Evolutionary conservation across 1,140 invertebrate species (phyloP), one percentile per base, ranked within the genome.

Genomic region (Ceratina calcarata): DNA sequence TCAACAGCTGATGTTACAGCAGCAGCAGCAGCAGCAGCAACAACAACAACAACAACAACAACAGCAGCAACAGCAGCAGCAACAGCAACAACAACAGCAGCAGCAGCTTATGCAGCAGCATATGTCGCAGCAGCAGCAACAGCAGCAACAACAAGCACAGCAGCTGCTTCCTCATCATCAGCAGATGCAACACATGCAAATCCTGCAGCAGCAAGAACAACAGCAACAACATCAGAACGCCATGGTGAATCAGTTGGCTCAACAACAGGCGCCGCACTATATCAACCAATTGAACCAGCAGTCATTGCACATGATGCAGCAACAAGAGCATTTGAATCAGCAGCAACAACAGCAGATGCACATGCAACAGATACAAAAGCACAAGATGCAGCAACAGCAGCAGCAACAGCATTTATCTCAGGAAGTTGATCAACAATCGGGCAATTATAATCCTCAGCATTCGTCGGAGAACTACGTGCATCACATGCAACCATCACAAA

Each of bases 141-240:
- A 89, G 60, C 76, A 86, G 20, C 83, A 88, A 18, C 89, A 90
- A 37, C 86, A 90, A 45, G 86, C 89, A 18, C 88, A 88, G 37
- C 87, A 91, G 24, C 73, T 88, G 22, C 58, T 89, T 16, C 74
- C 85, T 8, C 83, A 87, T 76, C 84, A 88, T 24, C 89, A 91
- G 53, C 92, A 93, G 69, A 83, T 90, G 81, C 89, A 91, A 62
- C 89, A 93, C 60, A 83, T 89, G 90, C 90, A 91, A 71, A 90
- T 90, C 75, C 86, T 92, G 18, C 88, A 89, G 55, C 89, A 89
- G 18, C 86, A 90, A 66, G 83, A 88, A 77, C 88, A 85, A 61
- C 88, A 85, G 62, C 87, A 90, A 10, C 87, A 87, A 2, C 89
- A 89, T 70, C 88, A 92, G 27, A 89, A 89, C 51, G 83, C 88